These are phyloP conservation scores for Ictalurus punctatus DNA, from an alignment of 2,113 vertebrate genomes.

Conservation along the genomic window DNA sequence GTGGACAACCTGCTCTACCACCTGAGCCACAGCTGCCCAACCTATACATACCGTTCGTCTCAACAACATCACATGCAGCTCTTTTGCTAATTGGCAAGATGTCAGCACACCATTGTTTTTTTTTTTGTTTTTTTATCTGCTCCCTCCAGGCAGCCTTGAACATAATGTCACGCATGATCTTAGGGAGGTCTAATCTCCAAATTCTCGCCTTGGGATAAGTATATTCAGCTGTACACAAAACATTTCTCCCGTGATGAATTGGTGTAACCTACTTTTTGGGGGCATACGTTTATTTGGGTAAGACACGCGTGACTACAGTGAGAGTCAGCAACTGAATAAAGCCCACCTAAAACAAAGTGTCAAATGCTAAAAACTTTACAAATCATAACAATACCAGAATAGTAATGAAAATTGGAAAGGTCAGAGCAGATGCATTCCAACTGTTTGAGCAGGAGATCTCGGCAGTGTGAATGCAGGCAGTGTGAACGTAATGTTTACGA, in stretches of 20 bases:
- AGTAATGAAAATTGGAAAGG: too few species aligned
- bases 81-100: neutral
- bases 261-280: neutral
- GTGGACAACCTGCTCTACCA: too few species aligned
- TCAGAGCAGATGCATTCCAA: too few species aligned
- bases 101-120: neutral
- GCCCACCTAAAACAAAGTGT: too few species aligned
- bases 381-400: too few species aligned
- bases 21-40: too few species aligned
- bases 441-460: neutral
- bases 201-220: neutral
- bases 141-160: neutral
- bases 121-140: slow-evolving; percentile 3
- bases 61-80: neutral
- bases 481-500: neutral
- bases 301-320: neutral
- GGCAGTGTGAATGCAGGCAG: neutral
- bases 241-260: neutral
- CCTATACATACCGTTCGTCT: neutral
- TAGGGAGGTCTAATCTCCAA: neutral
- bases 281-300: neutral
- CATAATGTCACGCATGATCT: neutral
- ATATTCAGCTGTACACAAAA: neutral
- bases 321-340: too few species aligned
- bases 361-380: too few species aligned